Conservation (phyloP, 1,140 invertebrate genomes). For the Achatina immaculata region DNA sequence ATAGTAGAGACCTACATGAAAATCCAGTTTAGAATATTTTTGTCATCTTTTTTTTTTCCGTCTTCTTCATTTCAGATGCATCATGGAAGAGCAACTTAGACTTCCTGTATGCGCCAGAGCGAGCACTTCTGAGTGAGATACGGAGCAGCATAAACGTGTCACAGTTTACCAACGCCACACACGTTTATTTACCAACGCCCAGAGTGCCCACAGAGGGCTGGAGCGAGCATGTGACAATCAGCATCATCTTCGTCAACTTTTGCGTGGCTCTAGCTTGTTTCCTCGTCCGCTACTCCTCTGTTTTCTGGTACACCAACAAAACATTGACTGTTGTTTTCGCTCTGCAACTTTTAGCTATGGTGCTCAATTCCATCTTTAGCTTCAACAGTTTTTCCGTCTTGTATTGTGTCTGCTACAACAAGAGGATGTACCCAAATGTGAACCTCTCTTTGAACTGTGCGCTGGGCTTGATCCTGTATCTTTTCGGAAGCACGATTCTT, state of each 20-base stretch:
- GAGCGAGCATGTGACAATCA: slow-evolving; percentile 42
- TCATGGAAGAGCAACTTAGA: slow-evolving; percentile 58
- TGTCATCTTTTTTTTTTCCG: no score
- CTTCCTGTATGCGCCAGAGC: slow-evolving; percentile 52
- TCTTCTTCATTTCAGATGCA: slow-evolving; percentile 52
- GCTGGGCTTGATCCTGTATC: slow-evolving; percentile 48
- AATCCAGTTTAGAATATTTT: no score
- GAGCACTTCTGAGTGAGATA: slow-evolving; percentile 47
- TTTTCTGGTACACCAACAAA: slow-evolving; percentile 67
- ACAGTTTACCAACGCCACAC: slow-evolving; percentile 40
- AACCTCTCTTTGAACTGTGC: slow-evolving; percentile 42
- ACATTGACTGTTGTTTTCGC: slow-evolving; percentile 56
- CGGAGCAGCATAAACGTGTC: slow-evolving; percentile 52
- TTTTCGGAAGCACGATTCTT: slow-evolving; percentile 51
- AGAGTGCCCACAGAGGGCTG: slow-evolving; percentile 39
- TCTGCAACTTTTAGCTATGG: slow-evolving; percentile 53
- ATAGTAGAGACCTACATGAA: no score
- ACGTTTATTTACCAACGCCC: slow-evolving; percentile 45
- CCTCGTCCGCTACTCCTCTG: slow-evolving; percentile 56
- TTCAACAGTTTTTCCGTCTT: slow-evolving; percentile 54
- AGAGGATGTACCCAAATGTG: slow-evolving; percentile 44
- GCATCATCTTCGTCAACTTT: slow-evolving; percentile 61
- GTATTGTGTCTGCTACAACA: slow-evolving; percentile 58
- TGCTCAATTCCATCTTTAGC: slow-evolving; percentile 50
- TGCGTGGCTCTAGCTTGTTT: slow-evolving; percentile 53